These are phyloP conservation scores for Nomada ferruginata DNA, from an alignment of 2,888 invertebrate species.

Conservation along the genomic window DNA sequence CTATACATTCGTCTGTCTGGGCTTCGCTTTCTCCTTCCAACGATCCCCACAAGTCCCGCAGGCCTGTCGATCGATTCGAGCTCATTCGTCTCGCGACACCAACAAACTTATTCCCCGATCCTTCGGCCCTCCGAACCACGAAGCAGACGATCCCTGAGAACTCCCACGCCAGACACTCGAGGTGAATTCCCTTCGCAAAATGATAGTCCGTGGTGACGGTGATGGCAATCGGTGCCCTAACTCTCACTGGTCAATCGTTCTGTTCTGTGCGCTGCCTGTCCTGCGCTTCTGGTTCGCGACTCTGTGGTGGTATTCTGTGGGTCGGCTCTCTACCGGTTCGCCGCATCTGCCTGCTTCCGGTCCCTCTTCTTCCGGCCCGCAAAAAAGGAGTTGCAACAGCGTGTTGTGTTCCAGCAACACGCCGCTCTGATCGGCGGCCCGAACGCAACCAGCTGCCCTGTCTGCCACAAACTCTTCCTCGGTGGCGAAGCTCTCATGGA, in stretches of 20 bases:
- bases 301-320: constrained; percentile 81
- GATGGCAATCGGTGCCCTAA: constrained; percentile 74
- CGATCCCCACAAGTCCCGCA: background rate
- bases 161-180: constrained; percentile 68
- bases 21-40: constrained; percentile 69
- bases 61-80: background rate
- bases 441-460: constrained; percentile 95
- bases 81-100: background rate
- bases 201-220: constrained; percentile 70
- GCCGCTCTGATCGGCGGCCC: constrained; percentile 96
- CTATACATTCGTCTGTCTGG: constrained; percentile 74
- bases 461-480: constrained; percentile 97
- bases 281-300: constrained; percentile 82
- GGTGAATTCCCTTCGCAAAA: constrained; percentile 67
- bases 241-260: constrained; percentile 82
- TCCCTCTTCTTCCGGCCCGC: constrained; percentile 75
- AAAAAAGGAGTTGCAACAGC: constrained; percentile 93
- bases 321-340: constrained; percentile 77
- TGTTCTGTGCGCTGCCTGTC: constrained; percentile 82
- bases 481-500: constrained; percentile 97
- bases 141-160: constrained; percentile 5
- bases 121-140: background rate
- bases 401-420: constrained; percentile 98
- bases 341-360: constrained; percentile 75
- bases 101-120: too few relatives aligned